Percentiles rank a stretch among this genome's conserved stretches.
Evolutionary conservation across 2,888 invertebrate species (phyloP).

Genomic region (Lissonota sp.): DNA sequence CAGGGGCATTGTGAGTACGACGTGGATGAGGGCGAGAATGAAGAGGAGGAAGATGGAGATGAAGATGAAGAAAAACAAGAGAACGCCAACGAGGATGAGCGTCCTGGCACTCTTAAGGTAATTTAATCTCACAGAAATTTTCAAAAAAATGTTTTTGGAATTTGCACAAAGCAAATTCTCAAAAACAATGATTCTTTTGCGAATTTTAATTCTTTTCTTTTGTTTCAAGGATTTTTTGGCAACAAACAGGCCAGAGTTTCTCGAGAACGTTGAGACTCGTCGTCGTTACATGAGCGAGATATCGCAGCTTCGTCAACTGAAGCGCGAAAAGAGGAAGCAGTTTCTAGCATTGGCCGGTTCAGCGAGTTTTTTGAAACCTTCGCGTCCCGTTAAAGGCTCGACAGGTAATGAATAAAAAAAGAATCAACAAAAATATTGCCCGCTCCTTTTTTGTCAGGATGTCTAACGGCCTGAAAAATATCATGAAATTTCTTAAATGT

Average conservation of each 20-base stretch:
- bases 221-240: slow-evolving; percentile 89
- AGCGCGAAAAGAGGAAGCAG: slow-evolving; percentile 83
- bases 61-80: slow-evolving; percentile 76
- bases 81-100: slow-evolving; percentile 60
- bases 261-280: slow-evolving; percentile 86
- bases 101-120: slow-evolving; percentile 74
- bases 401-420: slow-evolving; percentile 70
- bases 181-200: slow-evolving; percentile 70
- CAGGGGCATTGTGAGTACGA: slow-evolving; percentile 38
- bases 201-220: slow-evolving; percentile 56
- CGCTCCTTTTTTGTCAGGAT: slow-evolving; percentile 4
- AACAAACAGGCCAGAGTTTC: slow-evolving; percentile 89
- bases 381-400: slow-evolving; percentile 66
- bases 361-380: slow-evolving; percentile 71
- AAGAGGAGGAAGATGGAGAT: slow-evolving; percentile 30
- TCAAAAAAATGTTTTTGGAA: slow-evolving; percentile 19
- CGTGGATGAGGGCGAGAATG: slow-evolving; percentile 29
- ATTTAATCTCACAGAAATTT: slow-evolving; percentile 65
- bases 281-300: slow-evolving; percentile 84
- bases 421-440: slow-evolving; percentile 2
- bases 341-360: slow-evolving; percentile 82
- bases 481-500: no score
- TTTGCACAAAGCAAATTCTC: not conserved
- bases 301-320: slow-evolving; percentile 83
- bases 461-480: no score